Percentiles rank a stretch among this genome's conserved stretches.
Evolutionary conservation across 2,113 vertebrate species (phyloP).

Genomic region (Menura novaehollandiae): DNA sequence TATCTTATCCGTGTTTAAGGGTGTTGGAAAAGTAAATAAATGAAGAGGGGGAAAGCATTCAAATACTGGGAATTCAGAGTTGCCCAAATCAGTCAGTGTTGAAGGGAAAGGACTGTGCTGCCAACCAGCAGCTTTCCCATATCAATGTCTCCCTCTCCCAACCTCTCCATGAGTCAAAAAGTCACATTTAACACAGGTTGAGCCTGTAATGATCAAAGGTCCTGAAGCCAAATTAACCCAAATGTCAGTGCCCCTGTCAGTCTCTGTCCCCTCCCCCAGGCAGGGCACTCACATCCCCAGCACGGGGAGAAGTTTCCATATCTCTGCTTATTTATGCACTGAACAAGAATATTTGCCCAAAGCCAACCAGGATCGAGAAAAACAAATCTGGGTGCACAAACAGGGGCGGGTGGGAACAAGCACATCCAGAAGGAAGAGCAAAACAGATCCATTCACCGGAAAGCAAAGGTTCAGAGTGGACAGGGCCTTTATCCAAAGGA

Average conservation of each 20-base stretch:
- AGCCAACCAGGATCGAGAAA: not conserved
- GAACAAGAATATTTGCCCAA: not conserved
- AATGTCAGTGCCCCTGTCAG: constrained; percentile 39
- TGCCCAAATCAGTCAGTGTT: not conserved
- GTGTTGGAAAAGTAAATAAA: not conserved
- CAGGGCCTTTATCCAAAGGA: accelerated
- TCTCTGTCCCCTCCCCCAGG: not conserved
- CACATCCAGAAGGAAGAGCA: not conserved
- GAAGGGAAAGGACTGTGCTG: not conserved
- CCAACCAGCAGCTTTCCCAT: not conserved
- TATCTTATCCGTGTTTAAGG: not conserved
- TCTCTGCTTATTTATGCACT: not conserved
- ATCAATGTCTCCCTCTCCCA: not conserved
- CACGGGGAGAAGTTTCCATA: not conserved
- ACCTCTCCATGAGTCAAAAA: not conserved
- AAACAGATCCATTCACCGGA: not conserved
- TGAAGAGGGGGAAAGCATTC: not conserved
- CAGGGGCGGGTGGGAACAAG: accelerated
- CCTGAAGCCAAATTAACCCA: not conserved
- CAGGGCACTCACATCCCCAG: not conserved
- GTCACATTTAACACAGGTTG: not conserved
- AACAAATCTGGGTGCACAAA: not conserved
- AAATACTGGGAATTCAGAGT: not conserved
- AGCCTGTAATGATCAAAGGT: not conserved
- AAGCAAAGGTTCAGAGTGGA: not conserved